Conservation (phyloP, 2,888 invertebrate genomes). For the Drosophila seclusa region DNA sequence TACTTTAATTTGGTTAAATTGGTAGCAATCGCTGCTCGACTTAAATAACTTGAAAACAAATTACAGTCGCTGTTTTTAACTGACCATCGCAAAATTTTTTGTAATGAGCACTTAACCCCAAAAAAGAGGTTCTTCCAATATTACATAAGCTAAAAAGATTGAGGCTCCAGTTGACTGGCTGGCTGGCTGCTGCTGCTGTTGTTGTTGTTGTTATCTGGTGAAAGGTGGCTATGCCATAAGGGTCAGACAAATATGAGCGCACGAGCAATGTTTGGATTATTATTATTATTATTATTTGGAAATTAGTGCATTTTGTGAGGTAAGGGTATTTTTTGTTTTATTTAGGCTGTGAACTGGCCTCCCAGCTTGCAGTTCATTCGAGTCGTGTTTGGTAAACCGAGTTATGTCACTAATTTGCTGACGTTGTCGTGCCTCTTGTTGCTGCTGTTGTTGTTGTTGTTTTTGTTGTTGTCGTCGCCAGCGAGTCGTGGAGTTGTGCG, state of each 20-base stretch:
- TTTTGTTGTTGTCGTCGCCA: constrained; percentile 16
- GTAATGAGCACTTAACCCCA: constrained; percentile 74
- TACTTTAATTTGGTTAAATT: constrained; percentile 76
- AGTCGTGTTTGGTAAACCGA: constrained; percentile 67
- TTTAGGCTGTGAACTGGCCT: constrained; percentile 32
- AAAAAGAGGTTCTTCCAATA: constrained; percentile 41
- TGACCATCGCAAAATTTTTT: constrained; percentile 73
- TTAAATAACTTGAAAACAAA: constrained; percentile 78
- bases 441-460: constrained; percentile 12
- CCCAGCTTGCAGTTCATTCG: constrained; percentile 54
- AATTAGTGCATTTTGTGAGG: constrained; percentile 66
- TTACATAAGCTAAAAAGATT: constrained; percentile 50
- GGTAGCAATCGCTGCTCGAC: constrained; percentile 67
- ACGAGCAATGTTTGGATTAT: constrained; percentile 60
- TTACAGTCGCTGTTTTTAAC: constrained; percentile 71
- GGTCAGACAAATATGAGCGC: constrained; percentile 74
- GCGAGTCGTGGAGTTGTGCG: constrained; percentile 44
- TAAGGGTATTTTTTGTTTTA: neutral
- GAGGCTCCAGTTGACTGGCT: constrained; percentile 2
- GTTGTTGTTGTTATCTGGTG: constrained; percentile 42
- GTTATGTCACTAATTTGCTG: constrained; percentile 77
- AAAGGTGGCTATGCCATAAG: constrained; percentile 63
- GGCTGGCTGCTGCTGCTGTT: constrained; percentile 9
- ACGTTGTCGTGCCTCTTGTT: constrained; percentile 62
- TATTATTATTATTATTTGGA: constrained; percentile 48